Conservation (phyloP, 2,888 invertebrate species). For the Leptopilina syphax region DNA sequence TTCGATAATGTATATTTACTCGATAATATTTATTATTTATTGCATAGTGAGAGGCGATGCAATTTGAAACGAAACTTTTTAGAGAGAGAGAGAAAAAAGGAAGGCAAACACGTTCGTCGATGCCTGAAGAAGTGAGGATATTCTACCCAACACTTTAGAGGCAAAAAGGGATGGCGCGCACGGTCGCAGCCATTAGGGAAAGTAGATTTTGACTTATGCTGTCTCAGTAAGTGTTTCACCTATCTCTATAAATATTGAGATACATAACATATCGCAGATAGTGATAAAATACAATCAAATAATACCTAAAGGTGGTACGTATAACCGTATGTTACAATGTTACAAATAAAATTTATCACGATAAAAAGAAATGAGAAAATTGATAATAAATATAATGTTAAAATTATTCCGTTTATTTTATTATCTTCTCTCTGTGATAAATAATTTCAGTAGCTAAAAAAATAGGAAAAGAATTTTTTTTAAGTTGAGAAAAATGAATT, state of each 20-base stretch:
- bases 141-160: conserved; percentile 4
- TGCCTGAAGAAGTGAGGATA: conserved; percentile 7
- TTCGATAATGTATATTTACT: conserved; percentile 7
- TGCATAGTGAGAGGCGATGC: conserved; percentile 52
- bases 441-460: too few relatives aligned
- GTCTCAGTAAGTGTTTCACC: conserved; percentile 25
- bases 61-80: conserved; percentile 69
- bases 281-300: conserved; percentile 3
- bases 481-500: too few relatives aligned
- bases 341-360: too few relatives aligned
- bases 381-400: too few relatives aligned
- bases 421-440: too few relatives aligned
- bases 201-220: conserved; percentile 75
- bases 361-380: not conserved
- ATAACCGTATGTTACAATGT: too few relatives aligned
- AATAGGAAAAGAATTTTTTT: too few relatives aligned
- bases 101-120: conserved; percentile 21
- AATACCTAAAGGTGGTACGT: not conserved
- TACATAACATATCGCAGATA: not conserved
- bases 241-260: conserved; percentile 21
- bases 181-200: conserved; percentile 69
- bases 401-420: too few relatives aligned
- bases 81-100: conserved; percentile 52
- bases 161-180: conserved; percentile 12
- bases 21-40: conserved; percentile 14